Percentiles rank a stretch among this genome's conserved stretches.
Conservation (phyloP, 2,888 invertebrate genomes). For the Nomada ferruginata region DNA sequence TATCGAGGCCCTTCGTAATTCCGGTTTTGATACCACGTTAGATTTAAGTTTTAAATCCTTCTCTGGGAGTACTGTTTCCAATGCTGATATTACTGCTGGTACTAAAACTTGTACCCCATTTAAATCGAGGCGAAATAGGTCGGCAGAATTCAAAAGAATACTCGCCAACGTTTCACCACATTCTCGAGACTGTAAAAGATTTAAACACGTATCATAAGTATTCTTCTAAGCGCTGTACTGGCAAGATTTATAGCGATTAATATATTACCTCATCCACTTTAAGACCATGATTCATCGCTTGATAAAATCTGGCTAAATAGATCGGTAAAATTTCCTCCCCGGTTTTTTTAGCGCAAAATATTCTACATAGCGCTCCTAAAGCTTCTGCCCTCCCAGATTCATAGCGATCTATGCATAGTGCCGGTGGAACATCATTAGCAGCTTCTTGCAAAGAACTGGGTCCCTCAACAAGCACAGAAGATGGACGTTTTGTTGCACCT, state of each 20-base stretch:
- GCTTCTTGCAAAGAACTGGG: constrained; percentile 89
- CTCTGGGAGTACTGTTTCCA: constrained; percentile 96
- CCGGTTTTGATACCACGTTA: constrained; percentile 89
- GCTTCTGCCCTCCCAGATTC: constrained; percentile 97
- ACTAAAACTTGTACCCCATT: constrained; percentile 96
- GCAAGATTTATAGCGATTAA: not conserved
- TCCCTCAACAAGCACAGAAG: constrained; percentile 88
- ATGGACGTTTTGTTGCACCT: constrained; percentile 87
- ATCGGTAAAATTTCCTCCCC: constrained; percentile 96
- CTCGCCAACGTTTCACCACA: constrained; percentile 93
- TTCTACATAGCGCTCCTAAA: constrained; percentile 96
- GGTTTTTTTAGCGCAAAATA: constrained; percentile 97
- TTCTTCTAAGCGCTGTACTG: not conserved
- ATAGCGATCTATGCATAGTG: constrained; percentile 91
- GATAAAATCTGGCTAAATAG: constrained; percentile 97
- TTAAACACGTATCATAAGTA: constrained; percentile 5
- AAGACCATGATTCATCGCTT: constrained; percentile 95
- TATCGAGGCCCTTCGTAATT: constrained; percentile 95
- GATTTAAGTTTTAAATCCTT: constrained; percentile 92
- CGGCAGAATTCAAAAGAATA: constrained; percentile 93
- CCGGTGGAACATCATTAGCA: constrained; percentile 87
- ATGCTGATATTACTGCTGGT: constrained; percentile 94
- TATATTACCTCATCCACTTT: constrained; percentile 85
- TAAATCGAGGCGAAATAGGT: constrained; percentile 95
- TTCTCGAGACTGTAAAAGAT: constrained; percentile 84